These are phyloP conservation scores for Sitta europaea DNA, from an alignment of 2,113 vertebrate species.

Conservation along the genomic window DNA sequence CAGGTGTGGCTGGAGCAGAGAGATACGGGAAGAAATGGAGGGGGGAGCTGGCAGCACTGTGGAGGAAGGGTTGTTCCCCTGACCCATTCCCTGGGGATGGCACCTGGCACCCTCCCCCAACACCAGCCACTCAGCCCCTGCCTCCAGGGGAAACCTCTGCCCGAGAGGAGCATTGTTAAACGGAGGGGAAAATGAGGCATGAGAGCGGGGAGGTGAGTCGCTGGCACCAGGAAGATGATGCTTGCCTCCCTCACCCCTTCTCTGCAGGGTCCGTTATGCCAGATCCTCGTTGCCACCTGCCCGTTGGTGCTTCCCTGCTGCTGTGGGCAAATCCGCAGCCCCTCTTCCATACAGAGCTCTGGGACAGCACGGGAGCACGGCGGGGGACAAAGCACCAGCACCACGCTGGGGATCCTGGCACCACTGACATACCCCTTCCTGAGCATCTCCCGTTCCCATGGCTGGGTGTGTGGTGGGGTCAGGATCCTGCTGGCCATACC, in stretches of 20 bases:
- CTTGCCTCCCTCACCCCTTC: not conserved
- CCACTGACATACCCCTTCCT: not conserved
- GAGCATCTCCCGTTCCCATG: not conserved
- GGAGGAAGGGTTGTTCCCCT: not conserved
- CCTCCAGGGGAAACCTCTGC: not conserved
- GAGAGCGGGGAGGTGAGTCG: rapidly evolving
- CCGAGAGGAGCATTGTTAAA: not conserved
- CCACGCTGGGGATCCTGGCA: rapidly evolving
- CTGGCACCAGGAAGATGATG: not conserved
- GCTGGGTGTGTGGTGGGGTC: not conserved
- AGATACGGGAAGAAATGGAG: not conserved
- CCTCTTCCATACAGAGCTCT: not conserved
- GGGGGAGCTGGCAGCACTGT: not conserved
- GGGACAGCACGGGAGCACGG: rapidly evolving
- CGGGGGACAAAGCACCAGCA: not conserved
- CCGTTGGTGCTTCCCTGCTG: not conserved
- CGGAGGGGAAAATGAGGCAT: not conserved
- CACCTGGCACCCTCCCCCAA: not conserved
- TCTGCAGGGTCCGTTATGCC: not conserved
- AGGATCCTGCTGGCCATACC: not conserved
- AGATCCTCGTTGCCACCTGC: rapidly evolving
- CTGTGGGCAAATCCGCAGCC: not conserved
- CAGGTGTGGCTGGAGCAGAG: not conserved
- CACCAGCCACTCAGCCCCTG: rapidly evolving
- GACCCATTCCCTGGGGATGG: not conserved